These are phyloP conservation scores for Trichacis sp. DNA, from an alignment of 2,888 invertebrate genomes.

Conservation along the genomic window DNA sequence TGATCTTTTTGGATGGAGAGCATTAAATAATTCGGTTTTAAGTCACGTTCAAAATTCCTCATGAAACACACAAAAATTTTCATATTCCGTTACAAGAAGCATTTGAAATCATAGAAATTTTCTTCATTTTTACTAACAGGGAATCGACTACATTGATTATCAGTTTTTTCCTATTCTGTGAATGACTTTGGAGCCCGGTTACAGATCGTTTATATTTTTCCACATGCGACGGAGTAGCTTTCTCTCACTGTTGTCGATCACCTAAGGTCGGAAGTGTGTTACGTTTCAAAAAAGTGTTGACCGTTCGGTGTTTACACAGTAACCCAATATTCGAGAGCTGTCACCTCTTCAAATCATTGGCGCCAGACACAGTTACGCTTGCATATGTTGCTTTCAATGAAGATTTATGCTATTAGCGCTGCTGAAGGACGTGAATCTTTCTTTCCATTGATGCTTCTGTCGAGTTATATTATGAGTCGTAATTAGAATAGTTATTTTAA, in stretches of 20 bases:
- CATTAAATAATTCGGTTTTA: too few relatives aligned
- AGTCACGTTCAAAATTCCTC: too few relatives aligned
- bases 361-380: constrained; percentile 60
- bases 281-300: constrained; percentile 66
- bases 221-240: constrained; percentile 18
- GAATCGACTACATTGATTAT: too few relatives aligned
- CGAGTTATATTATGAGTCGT: too few relatives aligned
- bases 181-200: neutral
- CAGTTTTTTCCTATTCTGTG: neutral
- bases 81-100: too few relatives aligned
- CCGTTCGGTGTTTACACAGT: constrained; percentile 64
- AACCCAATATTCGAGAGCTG: constrained; percentile 64
- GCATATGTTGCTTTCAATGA: constrained; percentile 59
- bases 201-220: neutral
- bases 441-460: constrained; percentile 12
- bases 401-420: constrained; percentile 40
- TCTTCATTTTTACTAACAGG: too few relatives aligned
- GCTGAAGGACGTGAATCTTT: constrained; percentile 8
- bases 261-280: constrained; percentile 52
- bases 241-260: constrained; percentile 39
- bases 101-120: too few relatives aligned
- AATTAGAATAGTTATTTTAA: too few relatives aligned
- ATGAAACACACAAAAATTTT: too few relatives aligned
- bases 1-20: too few relatives aligned
- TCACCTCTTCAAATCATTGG: constrained; percentile 53